phyloP scores from a whole-genome alignment of 2,113 vertebrate genomes.

The Hippolais icterina region DNA sequence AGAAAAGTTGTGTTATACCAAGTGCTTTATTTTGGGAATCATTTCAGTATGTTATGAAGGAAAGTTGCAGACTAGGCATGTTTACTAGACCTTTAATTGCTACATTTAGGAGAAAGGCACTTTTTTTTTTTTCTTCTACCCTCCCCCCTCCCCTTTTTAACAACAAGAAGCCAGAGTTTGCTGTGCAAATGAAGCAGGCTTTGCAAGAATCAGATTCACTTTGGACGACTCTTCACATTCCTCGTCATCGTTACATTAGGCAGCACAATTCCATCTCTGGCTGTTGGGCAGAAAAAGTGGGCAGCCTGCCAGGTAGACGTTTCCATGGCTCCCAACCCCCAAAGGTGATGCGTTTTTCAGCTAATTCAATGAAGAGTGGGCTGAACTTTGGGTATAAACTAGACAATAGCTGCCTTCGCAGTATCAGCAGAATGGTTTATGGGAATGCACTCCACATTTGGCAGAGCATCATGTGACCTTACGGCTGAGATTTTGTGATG shows the following conservation, averaged over 20 bases:
- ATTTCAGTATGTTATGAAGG: constrained; percentile 61
- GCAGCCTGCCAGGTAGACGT: constrained; percentile 93
- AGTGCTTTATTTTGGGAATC: constrained; percentile 56
- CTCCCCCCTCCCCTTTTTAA: constrained; percentile 3
- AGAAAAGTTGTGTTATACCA: constrained; percentile 29
- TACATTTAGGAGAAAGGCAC: constrained; percentile 62
- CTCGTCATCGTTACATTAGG: constrained; percentile 86
- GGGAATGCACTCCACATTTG: constrained; percentile 89
- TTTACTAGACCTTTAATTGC: constrained; percentile 74
- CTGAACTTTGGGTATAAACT: constrained; percentile 88
- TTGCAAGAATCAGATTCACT: constrained; percentile 86
- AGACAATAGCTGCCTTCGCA: constrained; percentile 97
- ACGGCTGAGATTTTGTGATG: constrained; percentile 86
- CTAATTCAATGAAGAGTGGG: constrained; percentile 86
- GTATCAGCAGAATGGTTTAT: constrained; percentile 91
- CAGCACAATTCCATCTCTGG: constrained; percentile 83
- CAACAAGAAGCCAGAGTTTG: constrained; percentile 77
- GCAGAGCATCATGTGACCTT: constrained; percentile 89
- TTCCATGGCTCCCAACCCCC: constrained; percentile 94
- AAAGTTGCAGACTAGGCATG: constrained; percentile 71
- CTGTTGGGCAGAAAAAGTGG: constrained; percentile 84
- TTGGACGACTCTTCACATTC: constrained; percentile 86
- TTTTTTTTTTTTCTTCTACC: background rate
- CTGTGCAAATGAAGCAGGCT: constrained; percentile 82
- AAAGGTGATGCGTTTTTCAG: constrained; percentile 91